These are phyloP conservation scores for Axis porcinus DNA, from an alignment of 2,113 vertebrate species.

Conservation along the genomic window DNA sequence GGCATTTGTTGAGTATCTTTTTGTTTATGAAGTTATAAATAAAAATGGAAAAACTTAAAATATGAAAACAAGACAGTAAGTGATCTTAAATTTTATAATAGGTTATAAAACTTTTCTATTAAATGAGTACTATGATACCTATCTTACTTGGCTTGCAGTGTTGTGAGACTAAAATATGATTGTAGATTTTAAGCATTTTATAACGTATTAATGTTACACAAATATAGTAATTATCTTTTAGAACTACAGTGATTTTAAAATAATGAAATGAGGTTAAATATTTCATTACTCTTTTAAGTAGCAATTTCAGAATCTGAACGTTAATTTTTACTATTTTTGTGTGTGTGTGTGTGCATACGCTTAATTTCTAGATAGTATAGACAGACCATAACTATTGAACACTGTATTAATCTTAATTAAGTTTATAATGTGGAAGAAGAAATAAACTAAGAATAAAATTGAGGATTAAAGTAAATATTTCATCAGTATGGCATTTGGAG, in stretches of 20 bases:
- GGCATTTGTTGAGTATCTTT: slow-evolving; percentile 47
- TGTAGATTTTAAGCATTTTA: neutral
- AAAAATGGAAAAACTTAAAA: neutral
- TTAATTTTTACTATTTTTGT: neutral
- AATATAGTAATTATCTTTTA: neutral
- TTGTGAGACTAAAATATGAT: neutral
- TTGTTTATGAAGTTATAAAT: slow-evolving; percentile 58
- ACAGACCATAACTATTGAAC: neutral
- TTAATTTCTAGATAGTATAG: neutral
- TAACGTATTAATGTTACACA: neutral
- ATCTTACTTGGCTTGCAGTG: neutral
- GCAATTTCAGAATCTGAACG: neutral
- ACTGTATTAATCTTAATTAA: neutral
- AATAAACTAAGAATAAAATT: neutral
- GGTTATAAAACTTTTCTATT: neutral
- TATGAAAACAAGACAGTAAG: neutral
- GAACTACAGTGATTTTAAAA: neutral
- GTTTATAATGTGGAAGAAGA: slow-evolving; percentile 14
- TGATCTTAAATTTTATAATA: neutral
- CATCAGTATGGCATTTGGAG: neutral
- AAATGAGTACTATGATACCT: neutral
- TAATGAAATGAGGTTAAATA: neutral
- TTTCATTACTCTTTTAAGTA: neutral
- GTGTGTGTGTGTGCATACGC: too few relatives aligned
- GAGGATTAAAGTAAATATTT: neutral